Evolutionary conservation across 2,888 invertebrate genomes (phyloP).

Genomic region (Plebejus argus): DNA sequence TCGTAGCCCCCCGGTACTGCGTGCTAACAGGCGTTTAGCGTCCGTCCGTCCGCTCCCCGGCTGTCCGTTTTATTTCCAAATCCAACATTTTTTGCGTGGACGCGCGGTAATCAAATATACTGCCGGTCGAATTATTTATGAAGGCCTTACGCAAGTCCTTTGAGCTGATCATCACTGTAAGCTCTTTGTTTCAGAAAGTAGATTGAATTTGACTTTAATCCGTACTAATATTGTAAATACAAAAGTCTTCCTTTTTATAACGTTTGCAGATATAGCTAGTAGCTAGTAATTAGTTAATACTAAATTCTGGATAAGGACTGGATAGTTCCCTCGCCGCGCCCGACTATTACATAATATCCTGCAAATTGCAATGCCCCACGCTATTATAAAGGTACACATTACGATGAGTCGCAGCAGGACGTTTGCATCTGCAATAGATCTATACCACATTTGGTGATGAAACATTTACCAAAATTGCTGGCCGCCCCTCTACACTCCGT

Average conservation of each 20-base stretch:
- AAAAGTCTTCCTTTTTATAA: background rate
- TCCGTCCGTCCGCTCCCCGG: slow-evolving; percentile 55
- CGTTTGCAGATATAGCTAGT: no score
- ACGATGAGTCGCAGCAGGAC: no score
- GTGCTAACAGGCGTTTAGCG: slow-evolving; percentile 81
- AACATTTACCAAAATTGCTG: no score
- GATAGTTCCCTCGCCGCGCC: no score
- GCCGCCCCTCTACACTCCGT: no score
- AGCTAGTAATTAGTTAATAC: no score
- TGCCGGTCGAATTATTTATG: slow-evolving; percentile 38
- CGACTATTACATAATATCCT: no score
- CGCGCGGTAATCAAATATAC: slow-evolving; percentile 31
- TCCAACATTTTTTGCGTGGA: slow-evolving; percentile 52
- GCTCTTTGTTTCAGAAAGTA: slow-evolving; percentile 11
- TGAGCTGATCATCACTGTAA: slow-evolving; percentile 23
- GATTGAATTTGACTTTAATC: background rate
- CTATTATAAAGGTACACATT: no score
- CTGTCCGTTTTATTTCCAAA: slow-evolving; percentile 61
- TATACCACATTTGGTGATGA: no score
- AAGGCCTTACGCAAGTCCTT: slow-evolving; percentile 33
- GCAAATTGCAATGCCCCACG: no score
- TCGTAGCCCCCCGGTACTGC: slow-evolving; percentile 59
- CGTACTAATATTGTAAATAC: background rate
- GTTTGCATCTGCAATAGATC: no score
- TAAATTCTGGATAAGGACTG: no score